Conservation (phyloP, 2,113 vertebrate genomes). For the Petromus typicus region DNA sequence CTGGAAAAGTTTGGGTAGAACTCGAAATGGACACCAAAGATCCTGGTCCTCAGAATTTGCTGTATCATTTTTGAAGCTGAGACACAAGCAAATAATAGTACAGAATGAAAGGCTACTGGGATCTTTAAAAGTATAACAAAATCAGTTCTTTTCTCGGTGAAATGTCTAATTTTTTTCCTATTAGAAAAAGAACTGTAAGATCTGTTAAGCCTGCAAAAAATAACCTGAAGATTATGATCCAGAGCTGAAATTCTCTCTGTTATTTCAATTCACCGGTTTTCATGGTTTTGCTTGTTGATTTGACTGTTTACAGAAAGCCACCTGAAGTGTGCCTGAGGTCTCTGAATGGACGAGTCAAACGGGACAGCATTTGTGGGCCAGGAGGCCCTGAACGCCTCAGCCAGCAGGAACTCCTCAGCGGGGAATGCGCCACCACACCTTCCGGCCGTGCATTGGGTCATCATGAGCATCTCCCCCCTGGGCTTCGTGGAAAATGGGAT, state of each 20-base stretch:
- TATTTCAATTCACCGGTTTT: background rate
- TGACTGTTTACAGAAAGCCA: conserved; percentile 82
- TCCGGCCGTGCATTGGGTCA: conserved; percentile 74
- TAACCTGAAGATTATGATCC: background rate
- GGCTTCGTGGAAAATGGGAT: conserved; percentile 74
- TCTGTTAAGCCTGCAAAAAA: background rate
- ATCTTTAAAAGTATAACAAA: background rate
- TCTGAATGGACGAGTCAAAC: conserved; percentile 85
- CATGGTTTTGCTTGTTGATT: conserved; percentile 71
- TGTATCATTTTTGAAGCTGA: background rate
- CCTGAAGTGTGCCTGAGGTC: conserved; percentile 72
- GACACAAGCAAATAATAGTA: background rate
- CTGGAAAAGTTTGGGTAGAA: background rate
- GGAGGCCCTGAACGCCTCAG: conserved; percentile 80
- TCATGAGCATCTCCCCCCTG: conserved; percentile 67
- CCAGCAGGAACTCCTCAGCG: conserved; percentile 79
- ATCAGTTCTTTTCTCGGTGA: background rate
- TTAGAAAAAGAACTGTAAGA: background rate
- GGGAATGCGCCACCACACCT: conserved; percentile 72
- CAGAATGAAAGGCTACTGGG: background rate
- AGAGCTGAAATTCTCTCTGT: background rate
- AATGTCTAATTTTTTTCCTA: background rate
- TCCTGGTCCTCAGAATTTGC: too few relatives aligned
- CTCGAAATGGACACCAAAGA: background rate
- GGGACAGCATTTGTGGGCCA: conserved; percentile 72